Evolutionary conservation across 2,797 vertebrate species (phyloP), one percentile per base, ranked within the genome.

Genomic region (Molossus molossus): DNA sequence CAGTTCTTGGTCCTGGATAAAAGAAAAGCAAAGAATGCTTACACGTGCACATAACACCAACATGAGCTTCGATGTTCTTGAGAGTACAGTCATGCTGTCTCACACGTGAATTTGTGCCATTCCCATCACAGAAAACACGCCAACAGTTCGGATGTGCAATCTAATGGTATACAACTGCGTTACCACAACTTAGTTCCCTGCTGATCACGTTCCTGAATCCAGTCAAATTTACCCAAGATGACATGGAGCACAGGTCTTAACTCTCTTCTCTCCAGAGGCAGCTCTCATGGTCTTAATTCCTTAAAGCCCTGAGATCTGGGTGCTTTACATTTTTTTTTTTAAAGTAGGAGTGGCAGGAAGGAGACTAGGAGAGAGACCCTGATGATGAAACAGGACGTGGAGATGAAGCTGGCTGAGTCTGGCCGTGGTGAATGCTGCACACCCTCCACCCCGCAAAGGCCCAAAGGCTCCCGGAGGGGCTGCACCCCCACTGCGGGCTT

Each of bases 1-100:
- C 5, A 99, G 98, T 94, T 99, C 99, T 97, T 99, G 99, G 93
- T 99, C 99, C 99, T 99, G 97, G 8, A 93, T 64, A 89, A 96
- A 87, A 97, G 8, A 45, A 96, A 53, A 85, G 92, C 81, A 97
- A 77, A 91, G 0, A 53, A 94, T 33, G 57, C 88, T 33, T 48
- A 75, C 21, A 82, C 37, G 12, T 3, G 7, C 4, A 76, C 2
- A 70, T 7, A 50, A 37, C 5, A 45, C 21, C 67, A 45, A 69
- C 45, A 75, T 6, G 15, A 48, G 45, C 6, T 5, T 15, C 18
- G 33, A 33, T 12, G 55, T 29, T 48, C 53, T 15, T 75, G 6
- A 75, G 57, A 62, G 48, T 64, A 72, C 0, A 6, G 48, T 65
- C 62, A 40, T 1, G 9, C 33, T 25, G 12, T 17, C 17, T 29